Evolutionary conservation across 2,888 invertebrate genomes (phyloP).

Genomic region (Rhaphigaster nebulosa): DNA sequence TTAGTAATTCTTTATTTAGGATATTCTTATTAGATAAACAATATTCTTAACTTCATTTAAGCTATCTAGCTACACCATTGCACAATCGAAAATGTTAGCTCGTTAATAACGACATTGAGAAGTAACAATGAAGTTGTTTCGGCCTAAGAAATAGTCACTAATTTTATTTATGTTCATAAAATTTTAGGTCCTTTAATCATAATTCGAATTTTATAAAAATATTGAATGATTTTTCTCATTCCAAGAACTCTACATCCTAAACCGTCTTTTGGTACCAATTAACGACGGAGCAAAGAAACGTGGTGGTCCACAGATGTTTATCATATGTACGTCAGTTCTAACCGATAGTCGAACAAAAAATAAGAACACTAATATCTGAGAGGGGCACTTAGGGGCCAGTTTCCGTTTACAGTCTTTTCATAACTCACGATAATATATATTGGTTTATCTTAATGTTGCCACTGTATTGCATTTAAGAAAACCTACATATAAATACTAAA

Average conservation of each 20-base stretch:
- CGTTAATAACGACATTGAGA: too few species aligned
- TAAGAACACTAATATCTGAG: not conserved
- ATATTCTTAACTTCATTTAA: too few species aligned
- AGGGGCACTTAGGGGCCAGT: not conserved
- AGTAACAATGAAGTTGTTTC: too few species aligned
- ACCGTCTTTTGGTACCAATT: not conserved
- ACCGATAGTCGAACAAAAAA: not conserved
- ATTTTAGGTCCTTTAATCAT: not conserved
- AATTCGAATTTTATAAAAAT: too few species aligned
- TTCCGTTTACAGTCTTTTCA: not conserved
- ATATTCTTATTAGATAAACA: too few species aligned
- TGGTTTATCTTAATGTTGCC: too few species aligned
- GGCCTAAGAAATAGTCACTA: too few species aligned
- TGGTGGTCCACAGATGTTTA: not conserved
- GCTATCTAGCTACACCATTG: too few species aligned
- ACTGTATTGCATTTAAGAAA: too few species aligned
- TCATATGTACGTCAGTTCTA: conserved; percentile 11
- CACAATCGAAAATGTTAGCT: too few species aligned
- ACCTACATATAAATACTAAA: too few species aligned
- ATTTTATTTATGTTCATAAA: not conserved
- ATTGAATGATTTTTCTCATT: not conserved
- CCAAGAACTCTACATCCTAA: not conserved
- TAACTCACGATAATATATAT: not conserved
- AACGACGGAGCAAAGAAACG: not conserved
- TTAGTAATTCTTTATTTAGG: too few species aligned